Conservation (phyloP, 1,140 invertebrate genomes). For the Metopolophium dirhodum region DNA sequence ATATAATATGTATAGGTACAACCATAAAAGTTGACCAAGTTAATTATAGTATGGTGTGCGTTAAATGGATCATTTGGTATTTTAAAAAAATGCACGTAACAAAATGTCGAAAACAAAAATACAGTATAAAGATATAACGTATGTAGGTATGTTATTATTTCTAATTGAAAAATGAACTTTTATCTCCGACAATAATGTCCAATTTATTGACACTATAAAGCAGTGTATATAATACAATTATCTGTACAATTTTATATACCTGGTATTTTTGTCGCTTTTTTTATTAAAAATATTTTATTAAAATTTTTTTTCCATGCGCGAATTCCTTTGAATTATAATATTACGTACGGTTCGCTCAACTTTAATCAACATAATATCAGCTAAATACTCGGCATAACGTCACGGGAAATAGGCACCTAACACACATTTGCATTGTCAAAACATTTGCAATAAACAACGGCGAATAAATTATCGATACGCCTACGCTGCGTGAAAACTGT, state of each 20-base stretch:
- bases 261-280: not conserved
- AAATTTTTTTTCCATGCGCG: not conserved
- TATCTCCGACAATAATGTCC: not conserved
- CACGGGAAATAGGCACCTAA: not conserved
- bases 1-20: not conserved
- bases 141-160: not conserved
- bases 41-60: not conserved
- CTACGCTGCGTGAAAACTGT: not conserved
- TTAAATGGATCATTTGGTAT: not conserved
- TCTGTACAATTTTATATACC: not conserved
- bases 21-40: constrained; percentile 3
- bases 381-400: not conserved
- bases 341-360: not conserved
- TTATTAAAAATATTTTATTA: not conserved
- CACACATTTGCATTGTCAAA: not conserved
- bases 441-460: not conserved
- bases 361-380: not conserved
- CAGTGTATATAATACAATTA: not conserved
- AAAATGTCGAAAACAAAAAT: not conserved
- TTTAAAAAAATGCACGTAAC: not conserved
- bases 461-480: constrained; percentile 26
- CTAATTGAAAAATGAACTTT: not conserved
- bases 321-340: not conserved
- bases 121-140: not conserved
- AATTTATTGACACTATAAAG: not conserved